These are phyloP conservation scores for Philopedon plagiatum DNA, from an alignment of 2,888 invertebrate genomes.

Conservation along the genomic window DNA sequence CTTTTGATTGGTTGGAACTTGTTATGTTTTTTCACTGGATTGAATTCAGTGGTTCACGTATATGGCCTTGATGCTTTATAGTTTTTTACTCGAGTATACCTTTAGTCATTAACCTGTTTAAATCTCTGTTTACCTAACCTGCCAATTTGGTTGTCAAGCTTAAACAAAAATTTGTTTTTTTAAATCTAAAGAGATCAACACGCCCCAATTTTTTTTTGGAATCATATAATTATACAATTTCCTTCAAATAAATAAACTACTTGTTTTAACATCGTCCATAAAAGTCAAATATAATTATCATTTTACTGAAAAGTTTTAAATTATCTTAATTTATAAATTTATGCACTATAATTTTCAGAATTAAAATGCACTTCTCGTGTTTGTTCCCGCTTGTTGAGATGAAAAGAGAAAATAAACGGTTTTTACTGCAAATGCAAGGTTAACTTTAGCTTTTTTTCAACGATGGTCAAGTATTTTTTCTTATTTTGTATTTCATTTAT, in stretches of 20 bases:
- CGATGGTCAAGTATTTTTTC: not conserved
- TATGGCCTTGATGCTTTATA: too few relatives aligned
- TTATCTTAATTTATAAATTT: constrained; percentile 39
- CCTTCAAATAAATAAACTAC: constrained; percentile 25
- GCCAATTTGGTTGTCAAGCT: too few relatives aligned
- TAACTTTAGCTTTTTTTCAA: not conserved
- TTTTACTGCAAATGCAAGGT: constrained; percentile 16
- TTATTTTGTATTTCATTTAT: not conserved
- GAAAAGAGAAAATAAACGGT: constrained; percentile 16
- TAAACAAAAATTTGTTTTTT: not conserved
- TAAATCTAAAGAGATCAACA: not conserved
- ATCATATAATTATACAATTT: constrained; percentile 14
- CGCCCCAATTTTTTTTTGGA: not conserved
- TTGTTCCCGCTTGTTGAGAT: constrained; percentile 19
- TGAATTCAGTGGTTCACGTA: too few relatives aligned
- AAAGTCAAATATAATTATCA: constrained; percentile 39
- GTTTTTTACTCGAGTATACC: too few relatives aligned
- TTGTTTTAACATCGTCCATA: constrained; percentile 16
- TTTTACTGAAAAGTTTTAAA: constrained; percentile 27
- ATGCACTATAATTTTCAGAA: constrained; percentile 34
- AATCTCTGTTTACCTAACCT: too few relatives aligned
- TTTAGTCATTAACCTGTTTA: too few relatives aligned
- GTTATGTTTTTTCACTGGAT: too few relatives aligned
- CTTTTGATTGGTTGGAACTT: too few relatives aligned
- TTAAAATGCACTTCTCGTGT: constrained; percentile 32